Base-by-base conservation (phyloP, 2,888 invertebrate genomes). In the Clistopyga incitator region DNA sequence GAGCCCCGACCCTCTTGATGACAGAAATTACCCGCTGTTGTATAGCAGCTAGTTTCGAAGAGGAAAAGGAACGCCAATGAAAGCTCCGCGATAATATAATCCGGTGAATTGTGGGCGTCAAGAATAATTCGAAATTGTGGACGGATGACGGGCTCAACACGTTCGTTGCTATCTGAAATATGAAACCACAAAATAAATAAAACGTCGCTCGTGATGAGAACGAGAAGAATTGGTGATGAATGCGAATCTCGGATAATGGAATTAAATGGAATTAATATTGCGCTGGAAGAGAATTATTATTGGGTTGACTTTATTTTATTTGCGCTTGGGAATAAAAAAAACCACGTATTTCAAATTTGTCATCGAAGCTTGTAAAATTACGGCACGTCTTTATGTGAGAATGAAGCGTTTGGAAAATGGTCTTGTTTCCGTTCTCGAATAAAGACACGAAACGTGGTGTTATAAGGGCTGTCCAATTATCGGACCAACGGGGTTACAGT, bases 1-100 rank as follows among this genome's bases (percentile, higher is more conserved):
- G 68, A 70, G 13, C 11, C 6, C 11, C 34, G 11, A 50, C n/a
- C 47, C 29, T 18, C 23, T 61, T 50, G 70, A 70, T 78, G 68
- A 78, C 29, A 61, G 45, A 47, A 70, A 78, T 78, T 70, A 70
- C 34, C 56, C 29, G 38, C 15, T 13, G 67, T 20, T 67, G 45
- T 67, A 13, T 20, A 70, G 10, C 34, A 3, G 13, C 34, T 8
- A 42, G 23, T 23, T 23, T 23, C 25, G 25, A 6, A 23, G 42
- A 42, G n/a, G 8, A 56, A 25, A 56, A 42, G 56, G 38, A 71
- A 20, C 13, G n/a, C 10, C 45, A 56, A 13, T 6, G 45, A 59
- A 45, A 59, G 4, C 2, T 29, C 29, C 29, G 29, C 29, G 18
- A 34, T 54, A 18, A 20, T 29, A 67, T 47, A 67, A 67, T 67